Percentiles rank a stretch among this genome's conserved stretches.
phyloP scores from a whole-genome alignment of 2,113 vertebrate genomes.

The Campylomormyrus numenius region DNA sequence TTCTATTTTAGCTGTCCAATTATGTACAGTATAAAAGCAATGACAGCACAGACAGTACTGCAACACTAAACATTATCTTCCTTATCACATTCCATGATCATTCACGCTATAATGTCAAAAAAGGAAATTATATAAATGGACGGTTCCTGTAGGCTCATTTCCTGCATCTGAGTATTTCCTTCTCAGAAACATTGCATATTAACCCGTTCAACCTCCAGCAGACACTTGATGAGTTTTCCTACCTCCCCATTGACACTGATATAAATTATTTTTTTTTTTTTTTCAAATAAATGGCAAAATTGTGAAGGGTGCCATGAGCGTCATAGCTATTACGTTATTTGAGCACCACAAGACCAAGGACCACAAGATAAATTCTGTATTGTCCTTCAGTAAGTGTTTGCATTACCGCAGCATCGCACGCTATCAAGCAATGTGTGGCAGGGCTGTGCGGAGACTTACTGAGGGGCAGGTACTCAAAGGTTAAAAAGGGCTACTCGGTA shows the following conservation, averaged over 20 bases:
- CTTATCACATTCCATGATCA: slow-evolving; percentile 57
- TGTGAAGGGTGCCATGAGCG: background rate
- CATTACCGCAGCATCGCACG: background rate
- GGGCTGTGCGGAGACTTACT: background rate
- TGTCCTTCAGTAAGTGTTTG: background rate
- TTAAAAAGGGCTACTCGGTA: background rate
- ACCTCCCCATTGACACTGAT: background rate
- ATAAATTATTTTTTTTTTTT: background rate
- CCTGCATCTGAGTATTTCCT: slow-evolving; percentile 62
- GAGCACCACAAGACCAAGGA: background rate
- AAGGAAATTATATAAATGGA: slow-evolving; percentile 66
- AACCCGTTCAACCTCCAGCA: slow-evolving; percentile 20
- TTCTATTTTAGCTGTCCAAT: background rate
- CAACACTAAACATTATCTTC: slow-evolving; percentile 44
- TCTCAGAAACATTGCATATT: slow-evolving; percentile 33
- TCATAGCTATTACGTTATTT: background rate
- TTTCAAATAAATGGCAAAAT: background rate
- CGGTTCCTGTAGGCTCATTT: slow-evolving; percentile 62
- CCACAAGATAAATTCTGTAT: background rate
- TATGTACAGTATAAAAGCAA: background rate
- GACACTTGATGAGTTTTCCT: slow-evolving; percentile 32
- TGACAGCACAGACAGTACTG: background rate
- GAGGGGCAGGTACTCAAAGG: background rate
- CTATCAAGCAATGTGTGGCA: background rate
- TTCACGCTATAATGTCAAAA: slow-evolving; percentile 50